Evolutionary conservation across 1,140 invertebrate genomes (phyloP).

Genomic region (Brachionus asplanchnoidis): DNA sequence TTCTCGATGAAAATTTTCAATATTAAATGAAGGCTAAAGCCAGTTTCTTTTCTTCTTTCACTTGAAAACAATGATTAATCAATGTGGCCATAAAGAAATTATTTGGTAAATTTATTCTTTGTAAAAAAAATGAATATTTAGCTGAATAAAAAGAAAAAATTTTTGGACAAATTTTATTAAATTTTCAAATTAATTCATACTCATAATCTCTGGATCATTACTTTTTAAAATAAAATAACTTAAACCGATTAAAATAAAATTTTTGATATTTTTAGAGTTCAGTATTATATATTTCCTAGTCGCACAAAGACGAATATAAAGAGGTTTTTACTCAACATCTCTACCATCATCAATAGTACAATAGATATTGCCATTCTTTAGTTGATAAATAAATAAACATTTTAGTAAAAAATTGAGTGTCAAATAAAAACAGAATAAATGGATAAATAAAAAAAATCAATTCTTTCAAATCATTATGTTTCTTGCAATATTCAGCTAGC

Average conservation of each 20-base stretch:
- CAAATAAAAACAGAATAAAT: neutral
- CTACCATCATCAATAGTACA: constrained; percentile 18
- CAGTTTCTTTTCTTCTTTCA: too few relatives aligned
- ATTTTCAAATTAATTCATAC: constrained; percentile 17
- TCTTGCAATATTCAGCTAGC: neutral
- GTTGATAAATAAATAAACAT: constrained; percentile 6
- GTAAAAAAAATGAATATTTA: neutral
- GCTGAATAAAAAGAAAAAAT: neutral
- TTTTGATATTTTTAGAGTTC: neutral
- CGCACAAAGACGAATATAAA: constrained; percentile 13
- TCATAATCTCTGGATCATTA: constrained; percentile 33
- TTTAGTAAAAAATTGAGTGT: neutral
- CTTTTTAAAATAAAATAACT: constrained; percentile 7
- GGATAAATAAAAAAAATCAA: neutral
- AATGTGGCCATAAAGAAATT: too few relatives aligned
- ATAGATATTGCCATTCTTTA: constrained; percentile 1
- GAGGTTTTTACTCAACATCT: neutral
- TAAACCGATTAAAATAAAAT: constrained; percentile 2
- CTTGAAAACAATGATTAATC: too few relatives aligned
- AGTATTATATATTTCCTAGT: neutral
- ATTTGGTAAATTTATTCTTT: too few relatives aligned
- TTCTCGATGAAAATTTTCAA: too few relatives aligned
- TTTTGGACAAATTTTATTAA: constrained; percentile 1
- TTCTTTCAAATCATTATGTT: neutral
- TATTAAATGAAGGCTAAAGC: too few relatives aligned